Base-by-base conservation (phyloP, 92 coral and sea anemone species). In the Plumapathes pennacea region DNA sequence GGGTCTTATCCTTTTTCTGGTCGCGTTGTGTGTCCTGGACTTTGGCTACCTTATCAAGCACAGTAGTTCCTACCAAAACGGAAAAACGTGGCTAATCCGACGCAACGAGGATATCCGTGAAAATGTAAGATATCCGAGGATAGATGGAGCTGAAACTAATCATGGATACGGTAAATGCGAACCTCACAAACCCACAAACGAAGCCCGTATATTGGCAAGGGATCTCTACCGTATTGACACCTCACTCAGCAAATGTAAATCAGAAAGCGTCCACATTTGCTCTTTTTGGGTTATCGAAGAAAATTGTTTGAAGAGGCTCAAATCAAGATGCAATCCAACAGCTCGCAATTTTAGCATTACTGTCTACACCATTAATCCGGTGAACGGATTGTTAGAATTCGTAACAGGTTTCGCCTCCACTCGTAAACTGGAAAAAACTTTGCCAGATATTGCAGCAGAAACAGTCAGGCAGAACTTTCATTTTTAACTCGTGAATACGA, bases 111-210 rank as follows among this genome's bases (percentile, higher is more conserved):
- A n/a, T n/a, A n/a, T n/a, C n/a, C n/a, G n/a, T n/a, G n/a, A n/a
- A n/a, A n/a, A n/a, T n/a, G n/a, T n/a, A n/a, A n/a, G n/a, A n/a
- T n/a, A n/a, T n/a, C n/a, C n/a, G n/a, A n/a, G n/a, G n/a, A n/a
- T n/a, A n/a, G n/a, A n/a, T n/a, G n/a, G n/a, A n/a, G n/a, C n/a
- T n/a, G n/a, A n/a, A n/a, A n/a, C n/a, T n/a, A n/a, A n/a, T n/a
- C n/a, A n/a, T n/a, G n/a, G n/a, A n/a, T 86, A 82, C 25, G 95
- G 85, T 0, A 62, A 68, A 5, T 86, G 95, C 29, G 39, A 52
- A 17, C 95, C 95, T 5, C 95, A 86, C 28, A 56, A 29, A 26
- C 82, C 95, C 23, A 23, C 89, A 4, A 25, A 23, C 0, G 67
- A 62, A n/a, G 85, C 60, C 5, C 82, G 95, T 19, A 37, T 21